These are phyloP conservation scores for Nasonia vitripennis DNA, from an alignment of 1,140 invertebrate genomes.

Conservation along the genomic window DNA sequence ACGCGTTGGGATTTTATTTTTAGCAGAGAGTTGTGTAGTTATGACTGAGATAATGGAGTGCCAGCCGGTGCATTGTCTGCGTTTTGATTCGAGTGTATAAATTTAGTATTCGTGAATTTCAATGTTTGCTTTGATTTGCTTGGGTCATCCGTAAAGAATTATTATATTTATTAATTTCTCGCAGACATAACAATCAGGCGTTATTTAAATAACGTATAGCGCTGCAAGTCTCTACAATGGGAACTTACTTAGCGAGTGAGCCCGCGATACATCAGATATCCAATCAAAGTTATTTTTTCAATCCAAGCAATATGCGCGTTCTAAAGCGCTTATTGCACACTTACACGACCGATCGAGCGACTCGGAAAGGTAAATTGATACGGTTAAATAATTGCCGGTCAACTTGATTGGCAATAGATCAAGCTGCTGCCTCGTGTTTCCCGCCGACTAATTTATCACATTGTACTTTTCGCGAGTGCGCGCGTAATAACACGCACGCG, in stretches of 20 bases:
- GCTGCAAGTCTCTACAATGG: too few relatives aligned
- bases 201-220: too few relatives aligned
- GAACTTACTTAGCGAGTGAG: too few relatives aligned
- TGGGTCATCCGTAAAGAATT: too few relatives aligned
- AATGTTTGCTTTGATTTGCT: not conserved
- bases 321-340: not conserved
- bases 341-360: not conserved
- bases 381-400: not conserved
- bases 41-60: constrained; percentile 19
- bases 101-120: not conserved
- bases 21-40: not conserved
- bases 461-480: not conserved
- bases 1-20: constrained; percentile 33
- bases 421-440: not conserved
- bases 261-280: too few relatives aligned
- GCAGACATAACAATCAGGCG: too few relatives aligned
- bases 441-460: constrained; percentile 9
- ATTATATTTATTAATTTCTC: too few relatives aligned
- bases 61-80: not conserved
- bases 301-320: not conserved
- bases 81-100: too few relatives aligned
- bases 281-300: not conserved
- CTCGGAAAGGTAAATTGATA: not conserved
- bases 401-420: constrained; percentile 11
- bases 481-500: not conserved